phyloP scores from a whole-genome alignment of 35 echinoderm and acorn worm genomes.

The Eucidaris tribuloides region DNA sequence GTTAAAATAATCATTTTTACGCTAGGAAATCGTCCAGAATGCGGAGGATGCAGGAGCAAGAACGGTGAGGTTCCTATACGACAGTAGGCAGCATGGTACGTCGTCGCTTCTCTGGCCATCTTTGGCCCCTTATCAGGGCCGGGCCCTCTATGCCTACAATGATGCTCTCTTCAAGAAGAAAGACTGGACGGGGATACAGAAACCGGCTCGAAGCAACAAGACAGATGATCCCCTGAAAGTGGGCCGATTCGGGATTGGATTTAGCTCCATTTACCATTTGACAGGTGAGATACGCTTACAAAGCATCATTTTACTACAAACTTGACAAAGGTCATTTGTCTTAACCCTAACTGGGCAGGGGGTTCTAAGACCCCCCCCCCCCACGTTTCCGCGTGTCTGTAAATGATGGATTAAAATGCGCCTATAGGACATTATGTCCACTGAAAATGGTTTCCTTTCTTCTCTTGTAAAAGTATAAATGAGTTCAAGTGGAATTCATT shows the following conservation, averaged over 20 bases:
- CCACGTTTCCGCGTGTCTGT: no score
- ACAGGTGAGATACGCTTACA: no score
- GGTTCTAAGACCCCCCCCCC: no score
- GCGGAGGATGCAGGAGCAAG: constrained; percentile 83
- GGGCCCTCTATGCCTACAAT: constrained; percentile 75
- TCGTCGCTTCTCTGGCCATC: neutral
- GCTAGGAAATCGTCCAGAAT: constrained; percentile 86
- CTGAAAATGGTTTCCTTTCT: no score
- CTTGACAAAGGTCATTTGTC: no score
- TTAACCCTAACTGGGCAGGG: no score
- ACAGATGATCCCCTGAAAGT: constrained; percentile 71
- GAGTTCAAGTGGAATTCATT: no score
- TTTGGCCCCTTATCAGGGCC: constrained; percentile 37
- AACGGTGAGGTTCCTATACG: constrained; percentile 54
- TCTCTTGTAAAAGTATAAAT: no score
- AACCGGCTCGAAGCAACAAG: constrained; percentile 64
- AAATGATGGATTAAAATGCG: no score
- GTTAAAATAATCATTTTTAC: no score
- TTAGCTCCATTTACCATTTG: constrained; percentile 86
- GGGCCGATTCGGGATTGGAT: constrained; percentile 86
- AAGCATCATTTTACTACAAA: no score
- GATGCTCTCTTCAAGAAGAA: constrained; percentile 51
- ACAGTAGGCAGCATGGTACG: neutral
- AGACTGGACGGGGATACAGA: constrained; percentile 77
- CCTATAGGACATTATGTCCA: no score